phyloP scores from a whole-genome alignment of 2,113 vertebrate species.

The Tichodroma muraria region DNA sequence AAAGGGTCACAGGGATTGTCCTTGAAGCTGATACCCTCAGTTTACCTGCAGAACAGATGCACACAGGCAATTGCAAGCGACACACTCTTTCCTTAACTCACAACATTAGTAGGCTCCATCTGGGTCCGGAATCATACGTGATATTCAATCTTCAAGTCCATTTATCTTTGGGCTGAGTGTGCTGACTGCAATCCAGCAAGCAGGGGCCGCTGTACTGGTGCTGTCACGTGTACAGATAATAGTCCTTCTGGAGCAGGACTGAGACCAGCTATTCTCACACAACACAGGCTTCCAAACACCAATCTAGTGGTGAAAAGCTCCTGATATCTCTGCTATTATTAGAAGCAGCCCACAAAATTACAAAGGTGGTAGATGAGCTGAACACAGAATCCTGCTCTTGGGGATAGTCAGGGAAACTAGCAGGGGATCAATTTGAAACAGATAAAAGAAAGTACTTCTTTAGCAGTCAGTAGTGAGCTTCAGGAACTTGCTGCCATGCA shows the following conservation, averaged over 20 bases:
- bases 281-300: neutral
- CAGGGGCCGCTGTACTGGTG: neutral
- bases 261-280: neutral
- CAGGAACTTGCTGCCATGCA: neutral
- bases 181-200: neutral
- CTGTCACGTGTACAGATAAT: neutral
- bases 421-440: neutral
- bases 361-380: neutral
- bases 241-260: neutral
- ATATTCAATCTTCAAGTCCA: neutral
- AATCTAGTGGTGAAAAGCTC: neutral
- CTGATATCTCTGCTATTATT: conserved; percentile 2
- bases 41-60: neutral
- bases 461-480: neutral
- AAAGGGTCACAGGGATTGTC: neutral
- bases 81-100: neutral
- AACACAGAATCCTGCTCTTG: neutral
- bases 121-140: neutral
- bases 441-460: neutral
- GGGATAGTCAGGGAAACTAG: neutral
- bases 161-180: neutral
- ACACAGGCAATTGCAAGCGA: neutral
- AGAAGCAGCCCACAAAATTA: neutral
- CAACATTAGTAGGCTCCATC: neutral
- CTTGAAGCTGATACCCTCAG: neutral